A percentile compares a stretch with the other conserved stretches of the same genome.
phyloP scores from a whole-genome alignment of 2,113 vertebrate species.

The Motacilla alba region DNA sequence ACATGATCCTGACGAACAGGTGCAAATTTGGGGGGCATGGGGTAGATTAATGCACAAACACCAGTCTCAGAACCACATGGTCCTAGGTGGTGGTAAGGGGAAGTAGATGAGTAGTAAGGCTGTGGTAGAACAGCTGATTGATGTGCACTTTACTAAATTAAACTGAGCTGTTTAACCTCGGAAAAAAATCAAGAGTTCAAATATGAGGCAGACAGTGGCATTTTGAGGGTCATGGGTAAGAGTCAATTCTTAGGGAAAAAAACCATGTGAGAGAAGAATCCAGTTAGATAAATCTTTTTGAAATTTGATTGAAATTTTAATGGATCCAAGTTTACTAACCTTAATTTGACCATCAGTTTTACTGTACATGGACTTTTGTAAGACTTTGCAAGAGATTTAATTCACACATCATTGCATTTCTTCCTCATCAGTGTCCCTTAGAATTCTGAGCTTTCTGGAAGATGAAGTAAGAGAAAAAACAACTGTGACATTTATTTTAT shows the following conservation, averaged over 20 bases:
- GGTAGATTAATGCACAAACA: background rate
- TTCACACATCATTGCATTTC: background rate
- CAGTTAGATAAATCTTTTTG: background rate
- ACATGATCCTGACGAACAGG: background rate
- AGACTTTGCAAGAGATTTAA: background rate
- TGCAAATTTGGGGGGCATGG: background rate
- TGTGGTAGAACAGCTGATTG: background rate
- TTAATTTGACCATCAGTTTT: background rate
- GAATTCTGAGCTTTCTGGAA: background rate
- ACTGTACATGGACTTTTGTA: background rate
- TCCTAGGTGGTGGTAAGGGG: background rate
- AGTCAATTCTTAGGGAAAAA: background rate
- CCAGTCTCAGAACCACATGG: accelerated
- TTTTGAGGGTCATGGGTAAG: background rate
- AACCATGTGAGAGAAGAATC: background rate
- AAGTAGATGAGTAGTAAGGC: background rate
- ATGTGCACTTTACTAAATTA: background rate
- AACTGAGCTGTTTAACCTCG: background rate
- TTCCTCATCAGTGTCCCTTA: background rate
- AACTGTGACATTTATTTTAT: background rate
- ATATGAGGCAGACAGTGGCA: background rate
- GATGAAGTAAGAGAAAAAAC: background rate
- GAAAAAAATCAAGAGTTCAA: background rate
- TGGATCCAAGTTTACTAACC: background rate
- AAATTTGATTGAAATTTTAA: background rate